Evolutionary conservation across 2,888 invertebrate species (phyloP).

Genomic region (Pterostichus madidus): DNA sequence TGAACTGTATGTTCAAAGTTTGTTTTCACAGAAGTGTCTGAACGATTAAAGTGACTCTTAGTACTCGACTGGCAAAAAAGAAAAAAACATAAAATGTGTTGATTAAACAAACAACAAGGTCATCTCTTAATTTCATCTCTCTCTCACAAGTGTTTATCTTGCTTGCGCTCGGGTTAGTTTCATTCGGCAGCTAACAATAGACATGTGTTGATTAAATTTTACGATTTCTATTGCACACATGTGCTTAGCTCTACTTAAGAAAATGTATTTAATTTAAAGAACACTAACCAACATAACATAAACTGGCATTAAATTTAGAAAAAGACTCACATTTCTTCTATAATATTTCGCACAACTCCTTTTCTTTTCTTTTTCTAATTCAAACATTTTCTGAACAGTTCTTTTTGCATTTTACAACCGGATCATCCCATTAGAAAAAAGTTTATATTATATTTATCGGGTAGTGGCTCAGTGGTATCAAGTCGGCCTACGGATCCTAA

Average conservation of each 20-base stretch:
- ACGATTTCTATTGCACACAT: conserved; percentile 30
- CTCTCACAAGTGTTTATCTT: conserved; percentile 38
- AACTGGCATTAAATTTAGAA: conserved; percentile 22
- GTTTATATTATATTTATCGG: no score
- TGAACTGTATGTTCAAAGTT: neutral
- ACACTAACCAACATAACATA: conserved; percentile 29
- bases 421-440: no score
- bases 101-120: conserved; percentile 54
- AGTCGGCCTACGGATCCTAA: no score
- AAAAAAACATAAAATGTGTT: conserved; percentile 47
- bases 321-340: neutral
- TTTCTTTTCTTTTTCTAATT: no score
- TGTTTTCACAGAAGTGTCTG: conserved; percentile 16
- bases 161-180: conserved; percentile 19
- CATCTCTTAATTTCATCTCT: conserved; percentile 18
- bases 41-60: conserved; percentile 14
- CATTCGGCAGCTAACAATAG: conserved; percentile 51
- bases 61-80: neutral
- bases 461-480: no score
- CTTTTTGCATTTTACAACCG: no score
- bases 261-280: conserved; percentile 37
- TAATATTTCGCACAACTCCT: neutral
- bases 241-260: conserved; percentile 4
- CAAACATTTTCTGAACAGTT: no score
- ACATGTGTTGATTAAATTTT: conserved; percentile 35